phyloP scores from a whole-genome alignment of 2,797 vertebrate genomes.

The Melanotaenia boesemani region DNA sequence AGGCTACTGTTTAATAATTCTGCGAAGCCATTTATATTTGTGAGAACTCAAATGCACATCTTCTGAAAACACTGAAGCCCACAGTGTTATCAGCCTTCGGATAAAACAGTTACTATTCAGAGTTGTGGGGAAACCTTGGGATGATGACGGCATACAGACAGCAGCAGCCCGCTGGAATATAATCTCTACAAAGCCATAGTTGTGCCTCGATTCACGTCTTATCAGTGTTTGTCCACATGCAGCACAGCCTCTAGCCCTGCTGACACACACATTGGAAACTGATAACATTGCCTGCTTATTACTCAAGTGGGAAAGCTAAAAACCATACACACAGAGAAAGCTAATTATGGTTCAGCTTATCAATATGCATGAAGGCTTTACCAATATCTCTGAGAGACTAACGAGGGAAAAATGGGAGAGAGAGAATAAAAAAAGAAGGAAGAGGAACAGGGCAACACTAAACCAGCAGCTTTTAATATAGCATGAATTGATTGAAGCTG shows the following conservation, averaged over 20 bases:
- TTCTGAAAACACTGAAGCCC: neutral
- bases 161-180: slow-evolving; percentile 4
- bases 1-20: neutral
- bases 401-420: neutral
- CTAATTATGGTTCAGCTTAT: slow-evolving; percentile 48
- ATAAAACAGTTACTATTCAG: slow-evolving; percentile 23
- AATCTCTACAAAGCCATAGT: slow-evolving; percentile 5
- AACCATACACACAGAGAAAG: slow-evolving; percentile 29
- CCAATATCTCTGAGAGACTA: slow-evolving; percentile 5
- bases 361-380: slow-evolving; percentile 52
- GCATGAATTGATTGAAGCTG: slow-evolving; percentile 38
- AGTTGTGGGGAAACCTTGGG: slow-evolving; percentile 35
- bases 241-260: slow-evolving; percentile 4
- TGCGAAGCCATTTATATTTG: neutral
- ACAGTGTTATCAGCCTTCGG: neutral
- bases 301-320: slow-evolving; percentile 5
- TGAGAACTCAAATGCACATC: neutral
- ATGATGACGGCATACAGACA: slow-evolving; percentile 28
- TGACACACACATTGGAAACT: slow-evolving; percentile 16
- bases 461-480: slow-evolving; percentile 54
- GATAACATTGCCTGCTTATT: slow-evolving; percentile 18
- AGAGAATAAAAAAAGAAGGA: neutral
- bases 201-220: slow-evolving; percentile 22
- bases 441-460: slow-evolving; percentile 1
- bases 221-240: slow-evolving; percentile 39